These are phyloP conservation scores for Polyommatus iphigenia DNA, from an alignment of 2,888 invertebrate genomes.

Conservation along the genomic window DNA sequence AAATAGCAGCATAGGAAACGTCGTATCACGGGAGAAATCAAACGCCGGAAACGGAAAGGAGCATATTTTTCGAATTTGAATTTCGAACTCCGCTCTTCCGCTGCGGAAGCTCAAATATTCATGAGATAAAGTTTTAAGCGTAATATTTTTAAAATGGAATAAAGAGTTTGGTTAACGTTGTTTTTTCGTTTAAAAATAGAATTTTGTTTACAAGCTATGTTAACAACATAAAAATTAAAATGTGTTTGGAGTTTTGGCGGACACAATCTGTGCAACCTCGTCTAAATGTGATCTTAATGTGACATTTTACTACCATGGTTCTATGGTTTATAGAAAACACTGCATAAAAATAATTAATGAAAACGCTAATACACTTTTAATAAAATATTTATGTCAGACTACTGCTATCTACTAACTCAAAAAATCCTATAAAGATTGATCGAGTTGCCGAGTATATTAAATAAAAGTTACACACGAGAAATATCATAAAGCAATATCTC, in stretches of 20 bases:
- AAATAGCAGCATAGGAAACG: constrained; percentile 68
- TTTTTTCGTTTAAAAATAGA: constrained; percentile 9
- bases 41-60: constrained; percentile 79
- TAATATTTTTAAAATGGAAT: constrained; percentile 43
- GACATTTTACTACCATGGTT: too few species aligned
- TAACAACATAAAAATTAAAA: neutral
- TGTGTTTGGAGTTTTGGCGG: neutral
- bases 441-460: neutral
- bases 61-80: constrained; percentile 80
- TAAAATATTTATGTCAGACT: too few species aligned
- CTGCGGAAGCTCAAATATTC: constrained; percentile 67
- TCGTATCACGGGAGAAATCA: constrained; percentile 76
- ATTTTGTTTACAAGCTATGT: constrained; percentile 4
- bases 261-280: too few species aligned
- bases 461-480: neutral
- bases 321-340: too few species aligned
- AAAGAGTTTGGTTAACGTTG: constrained; percentile 16
- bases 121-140: constrained; percentile 65
- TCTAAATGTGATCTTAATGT: too few species aligned
- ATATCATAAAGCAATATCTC: neutral
- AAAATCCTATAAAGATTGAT: neutral
- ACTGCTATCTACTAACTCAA: too few species aligned
- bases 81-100: constrained; percentile 75
- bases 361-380: too few species aligned
- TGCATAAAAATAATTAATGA: too few species aligned